These are phyloP conservation scores for Lysandra bellargus DNA, from an alignment of 2,888 invertebrate genomes.

Conservation along the genomic window DNA sequence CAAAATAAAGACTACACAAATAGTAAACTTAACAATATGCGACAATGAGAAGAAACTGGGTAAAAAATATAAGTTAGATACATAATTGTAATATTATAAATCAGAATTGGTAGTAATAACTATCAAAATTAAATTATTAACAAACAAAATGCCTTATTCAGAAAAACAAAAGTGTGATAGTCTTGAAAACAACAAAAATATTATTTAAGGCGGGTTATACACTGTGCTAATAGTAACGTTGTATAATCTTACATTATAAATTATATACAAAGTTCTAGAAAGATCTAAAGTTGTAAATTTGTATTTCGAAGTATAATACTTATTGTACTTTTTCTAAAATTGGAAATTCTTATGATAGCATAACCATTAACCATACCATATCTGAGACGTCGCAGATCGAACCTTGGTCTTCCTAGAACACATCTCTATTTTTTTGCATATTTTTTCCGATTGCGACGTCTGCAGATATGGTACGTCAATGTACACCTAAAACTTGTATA, in stretches of 20 bases:
- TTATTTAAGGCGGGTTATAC: constrained; percentile 28
- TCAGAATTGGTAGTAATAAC: not conserved
- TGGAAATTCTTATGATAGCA: not conserved
- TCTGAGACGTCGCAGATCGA: not conserved
- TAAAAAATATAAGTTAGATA: not conserved
- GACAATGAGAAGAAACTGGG: not conserved
- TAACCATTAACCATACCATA: not conserved
- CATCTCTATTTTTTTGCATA: not conserved
- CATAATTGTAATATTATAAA: too few species aligned
- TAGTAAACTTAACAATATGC: not conserved
- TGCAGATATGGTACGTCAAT: not conserved
- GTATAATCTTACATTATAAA: constrained; percentile 6
- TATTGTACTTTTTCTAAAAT: not conserved
- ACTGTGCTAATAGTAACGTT: not conserved
- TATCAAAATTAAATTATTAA: not conserved
- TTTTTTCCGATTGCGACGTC: not conserved
- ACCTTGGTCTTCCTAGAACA: too few species aligned
- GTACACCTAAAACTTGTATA: constrained; percentile 62
- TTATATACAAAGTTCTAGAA: constrained; percentile 25
- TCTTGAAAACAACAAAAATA: not conserved
- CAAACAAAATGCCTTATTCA: not conserved
- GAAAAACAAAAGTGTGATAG: constrained; percentile 12
- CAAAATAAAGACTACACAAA: not conserved
- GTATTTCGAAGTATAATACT: not conserved
- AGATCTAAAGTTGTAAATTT: constrained; percentile 19